Conservation (phyloP, 2,113 vertebrate species). For the Cavia aperea region DNA sequence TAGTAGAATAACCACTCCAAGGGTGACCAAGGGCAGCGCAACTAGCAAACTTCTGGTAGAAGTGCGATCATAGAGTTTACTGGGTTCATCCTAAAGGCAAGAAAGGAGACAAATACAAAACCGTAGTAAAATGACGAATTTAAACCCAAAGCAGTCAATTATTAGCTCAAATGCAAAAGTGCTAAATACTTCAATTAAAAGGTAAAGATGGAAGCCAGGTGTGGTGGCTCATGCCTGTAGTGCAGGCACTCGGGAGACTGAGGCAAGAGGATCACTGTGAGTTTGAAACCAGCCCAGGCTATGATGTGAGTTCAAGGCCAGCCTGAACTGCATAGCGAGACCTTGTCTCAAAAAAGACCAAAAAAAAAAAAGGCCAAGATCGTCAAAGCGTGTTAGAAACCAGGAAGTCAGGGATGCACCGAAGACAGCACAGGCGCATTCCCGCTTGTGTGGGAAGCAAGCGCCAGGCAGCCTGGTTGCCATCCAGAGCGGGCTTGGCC, state of each 20-base stretch:
- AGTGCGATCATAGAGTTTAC: background rate
- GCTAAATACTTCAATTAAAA: background rate
- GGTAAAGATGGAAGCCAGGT: too few relatives aligned
- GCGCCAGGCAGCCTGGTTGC: fast-evolving
- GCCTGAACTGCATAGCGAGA: too few relatives aligned
- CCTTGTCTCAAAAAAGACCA: too few relatives aligned
- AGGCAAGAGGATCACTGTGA: too few relatives aligned
- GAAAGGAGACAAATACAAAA: background rate
- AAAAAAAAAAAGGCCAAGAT: background rate
- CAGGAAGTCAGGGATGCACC: background rate
- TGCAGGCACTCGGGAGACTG: too few relatives aligned
- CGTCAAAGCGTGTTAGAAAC: background rate
- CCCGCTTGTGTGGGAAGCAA: background rate
- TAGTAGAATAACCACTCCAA: background rate
- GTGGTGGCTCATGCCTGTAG: too few relatives aligned
- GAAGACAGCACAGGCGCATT: background rate
- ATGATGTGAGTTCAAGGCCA: too few relatives aligned
- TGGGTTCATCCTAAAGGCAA: background rate
- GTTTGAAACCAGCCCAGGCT: too few relatives aligned
- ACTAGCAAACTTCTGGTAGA: background rate
- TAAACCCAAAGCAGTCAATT: background rate
- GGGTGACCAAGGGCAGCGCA: background rate
- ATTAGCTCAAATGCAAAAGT: background rate
- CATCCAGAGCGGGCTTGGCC: fast-evolving
- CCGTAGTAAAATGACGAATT: background rate